A percentile compares a stretch with the other conserved stretches of the same genome.
phyloP scores from a whole-genome alignment of 1,140 invertebrate genomes.

The Triops cancriformis region DNA sequence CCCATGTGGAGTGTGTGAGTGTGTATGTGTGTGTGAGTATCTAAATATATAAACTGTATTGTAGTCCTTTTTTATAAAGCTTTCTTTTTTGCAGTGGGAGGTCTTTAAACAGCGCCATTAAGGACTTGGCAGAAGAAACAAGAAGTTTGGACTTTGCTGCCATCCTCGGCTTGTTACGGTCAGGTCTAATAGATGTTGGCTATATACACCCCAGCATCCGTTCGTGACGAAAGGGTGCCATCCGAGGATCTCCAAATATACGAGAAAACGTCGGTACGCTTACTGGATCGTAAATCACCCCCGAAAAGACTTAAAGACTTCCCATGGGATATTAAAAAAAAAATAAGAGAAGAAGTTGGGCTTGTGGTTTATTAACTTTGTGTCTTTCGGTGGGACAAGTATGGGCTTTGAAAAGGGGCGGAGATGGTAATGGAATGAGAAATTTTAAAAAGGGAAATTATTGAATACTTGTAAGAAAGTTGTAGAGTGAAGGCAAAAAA shows the following conservation, averaged over 20 bases:
- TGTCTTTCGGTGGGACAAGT: not conserved
- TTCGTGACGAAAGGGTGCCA: constrained; percentile 4
- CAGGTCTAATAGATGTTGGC: not conserved
- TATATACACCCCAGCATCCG: not conserved
- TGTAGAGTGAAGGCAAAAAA: not conserved
- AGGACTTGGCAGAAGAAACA: constrained; percentile 3
- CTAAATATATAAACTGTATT: not conserved
- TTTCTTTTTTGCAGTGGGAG: not conserved
- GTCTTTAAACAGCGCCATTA: not conserved
- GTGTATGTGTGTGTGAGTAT: not conserved
- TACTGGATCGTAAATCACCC: not conserved
- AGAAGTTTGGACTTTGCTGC: not conserved
- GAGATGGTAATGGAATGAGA: not conserved
- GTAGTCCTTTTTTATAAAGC: not conserved
- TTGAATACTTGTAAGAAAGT: not conserved
- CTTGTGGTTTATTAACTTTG: not conserved
- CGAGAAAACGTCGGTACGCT: not conserved
- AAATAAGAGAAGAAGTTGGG: not conserved
- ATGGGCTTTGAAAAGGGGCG: not conserved
- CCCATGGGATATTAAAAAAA: not conserved
- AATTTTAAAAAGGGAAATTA: not conserved
- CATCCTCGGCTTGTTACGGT: not conserved
- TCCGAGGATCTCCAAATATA: not conserved
- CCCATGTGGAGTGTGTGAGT: not conserved
- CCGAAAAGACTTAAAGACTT: not conserved